These are phyloP conservation scores for Narcine bancroftii DNA, from an alignment of 2,113 vertebrate genomes.

Conservation along the genomic window DNA sequence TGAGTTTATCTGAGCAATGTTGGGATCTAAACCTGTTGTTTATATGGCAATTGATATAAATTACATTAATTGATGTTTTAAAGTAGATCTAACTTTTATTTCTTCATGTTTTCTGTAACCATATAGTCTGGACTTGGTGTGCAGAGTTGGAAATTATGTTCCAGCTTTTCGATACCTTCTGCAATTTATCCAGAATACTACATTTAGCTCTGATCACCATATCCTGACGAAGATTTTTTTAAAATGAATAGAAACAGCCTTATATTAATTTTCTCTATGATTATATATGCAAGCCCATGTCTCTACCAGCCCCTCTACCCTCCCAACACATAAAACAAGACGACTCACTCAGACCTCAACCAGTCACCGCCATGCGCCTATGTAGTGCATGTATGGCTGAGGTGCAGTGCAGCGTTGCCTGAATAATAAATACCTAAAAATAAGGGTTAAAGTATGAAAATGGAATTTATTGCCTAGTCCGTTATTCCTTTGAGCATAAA, in stretches of 20 bases:
- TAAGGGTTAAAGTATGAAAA: not conserved
- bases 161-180: not conserved
- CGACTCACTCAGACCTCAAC: too few relatives aligned
- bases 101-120: not conserved
- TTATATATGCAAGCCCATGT: too few relatives aligned
- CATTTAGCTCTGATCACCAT: not conserved
- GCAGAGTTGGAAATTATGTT: not conserved
- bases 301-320: too few relatives aligned
- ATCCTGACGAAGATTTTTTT: not conserved
- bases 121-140: not conserved
- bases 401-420: not conserved
- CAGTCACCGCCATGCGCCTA: too few relatives aligned
- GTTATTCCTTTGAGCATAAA: not conserved
- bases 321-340: too few relatives aligned
- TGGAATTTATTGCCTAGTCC: not conserved
- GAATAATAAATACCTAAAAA: not conserved
- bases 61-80: not conserved
- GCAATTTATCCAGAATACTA: not conserved
- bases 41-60: not conserved
- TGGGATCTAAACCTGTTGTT: too few relatives aligned
- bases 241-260: too few relatives aligned
- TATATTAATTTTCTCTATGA: too few relatives aligned
- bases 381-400: too few relatives aligned
- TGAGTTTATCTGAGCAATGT: not conserved
- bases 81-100: not conserved